Percentiles rank a stretch among this genome's conserved stretches.
Evolutionary conservation across 92 coral and sea anemone species (phyloP).

Genomic region (Plumapathes pennacea): DNA sequence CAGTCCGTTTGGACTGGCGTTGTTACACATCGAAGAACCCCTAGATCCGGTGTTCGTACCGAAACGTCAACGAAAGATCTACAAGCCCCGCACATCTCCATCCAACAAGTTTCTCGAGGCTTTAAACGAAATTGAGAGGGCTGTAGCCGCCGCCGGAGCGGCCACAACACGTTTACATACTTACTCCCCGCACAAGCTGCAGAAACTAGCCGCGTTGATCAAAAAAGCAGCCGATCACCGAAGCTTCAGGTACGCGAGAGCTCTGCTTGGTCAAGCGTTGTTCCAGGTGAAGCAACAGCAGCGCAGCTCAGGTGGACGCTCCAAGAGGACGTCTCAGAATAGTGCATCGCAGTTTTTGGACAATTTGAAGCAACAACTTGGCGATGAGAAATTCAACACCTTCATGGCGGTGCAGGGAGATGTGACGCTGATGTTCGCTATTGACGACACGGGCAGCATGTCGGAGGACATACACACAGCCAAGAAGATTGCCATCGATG

Average conservation of each 20-base stretch:
- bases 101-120: constrained; percentile 80
- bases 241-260: constrained; percentile 34
- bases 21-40: background rate
- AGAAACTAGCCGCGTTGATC: background rate
- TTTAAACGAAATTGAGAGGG: constrained; percentile 72
- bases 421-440: constrained; percentile 88
- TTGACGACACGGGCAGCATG: constrained; percentile 96
- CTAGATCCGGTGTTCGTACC: constrained; percentile 11
- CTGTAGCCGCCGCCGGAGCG: constrained; percentile 60
- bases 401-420: constrained; percentile 91
- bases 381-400: constrained; percentile 58
- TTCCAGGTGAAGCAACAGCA: constrained; percentile 24
- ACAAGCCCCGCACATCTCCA: constrained; percentile 58
- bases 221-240: constrained; percentile 11
- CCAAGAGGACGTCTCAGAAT: constrained; percentile 50
- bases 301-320: constrained; percentile 10
- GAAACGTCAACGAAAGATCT: constrained; percentile 47
- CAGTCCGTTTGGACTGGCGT: too few relatives aligned
- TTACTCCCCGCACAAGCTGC: constrained; percentile 1
- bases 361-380: constrained; percentile 57
- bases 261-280: constrained; percentile 49
- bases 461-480: constrained; percentile 65
- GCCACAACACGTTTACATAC: constrained; percentile 15
- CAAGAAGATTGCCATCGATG: constrained; percentile 75
- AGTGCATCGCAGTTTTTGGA: constrained; percentile 51